Base-by-base conservation (phyloP, 1,140 invertebrate genomes). In the Calephelis nemesis region DNA sequence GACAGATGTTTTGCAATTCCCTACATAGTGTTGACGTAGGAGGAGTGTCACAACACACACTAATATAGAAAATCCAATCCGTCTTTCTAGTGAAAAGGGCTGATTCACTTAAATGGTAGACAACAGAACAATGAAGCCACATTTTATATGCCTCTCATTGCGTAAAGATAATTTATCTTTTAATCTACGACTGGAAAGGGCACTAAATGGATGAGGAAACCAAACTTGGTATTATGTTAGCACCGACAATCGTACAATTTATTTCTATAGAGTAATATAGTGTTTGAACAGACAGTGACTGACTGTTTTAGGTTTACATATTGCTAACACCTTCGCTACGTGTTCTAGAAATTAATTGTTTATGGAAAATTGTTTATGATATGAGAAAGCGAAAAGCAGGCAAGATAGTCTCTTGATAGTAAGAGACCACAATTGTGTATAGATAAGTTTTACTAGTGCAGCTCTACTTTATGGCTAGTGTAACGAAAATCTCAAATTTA, bases 61-160 rank as follows among this genome's bases (percentile, higher is more conserved):
- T 30, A 58, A 58, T 58, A 58, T 58, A 58, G 52, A 10, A 58
- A 58, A 58, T 1, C 4, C 52, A 30, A 30, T 69, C 68, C 69
- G 67, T 73, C 71, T 73, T 52, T 49, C 69, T 69, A 54, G 40
- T 48, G 49, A 62, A 62, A 73, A 73, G 71, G 71, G 71, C 71
- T 70, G 62, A 68, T 65, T 62, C 19, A 70, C 68, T 64, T 70
- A 73, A 70, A 73, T 60, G 71, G 71, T 62, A 45, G 10, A 63
- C 63, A 67, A 60, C 64, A 69, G 68, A 67, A 65, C 68, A 73
- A 70, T 73, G 65, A 62, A 19, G 63, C 39, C 62, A 60, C 54
- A 62, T 58, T 67, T 71, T 65, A 71, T 58, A 58, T 63, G 58
- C 45, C 47, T 63, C 63, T 58, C 10, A 64, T 67, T 66, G 63